Base-by-base conservation (phyloP, 1,140 invertebrate species). In the Eciton burchellii region DNA sequence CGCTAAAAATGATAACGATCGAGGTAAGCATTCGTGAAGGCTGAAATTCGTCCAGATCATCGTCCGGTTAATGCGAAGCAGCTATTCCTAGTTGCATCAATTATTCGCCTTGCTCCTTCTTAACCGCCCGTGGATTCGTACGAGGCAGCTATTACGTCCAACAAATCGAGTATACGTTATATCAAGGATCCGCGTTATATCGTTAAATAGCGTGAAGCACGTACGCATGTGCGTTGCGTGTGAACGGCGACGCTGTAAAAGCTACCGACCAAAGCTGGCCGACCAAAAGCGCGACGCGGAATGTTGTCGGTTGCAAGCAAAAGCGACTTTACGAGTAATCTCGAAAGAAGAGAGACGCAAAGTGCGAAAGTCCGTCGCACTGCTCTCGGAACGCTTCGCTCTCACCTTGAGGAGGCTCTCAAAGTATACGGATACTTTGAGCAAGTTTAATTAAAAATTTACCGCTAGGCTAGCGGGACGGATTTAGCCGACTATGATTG, bases 81-180 rank as follows among this genome's bases (percentile, higher is more conserved):
- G 11, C 35, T 21, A 56, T 68, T 66, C 47, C 54, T 77, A 26
- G 66, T 77, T 77, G 74, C 49, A 47, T 77, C 74, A 68, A 77
- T 77, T 77, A 77, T 77, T 77, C 62, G 62, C 74, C 47, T 68
- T 26, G 74, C 16, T 77, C 68, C 49, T 54, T 47, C 47, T 68
- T 77, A 68, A 56, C 56, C 47, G 21, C 35, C 45, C 62, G 63
- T n/a, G 49, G 45, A 16, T 45, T 70, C 63, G 24, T 68, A 68
- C 21, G 65, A 79, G 63, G 14, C 49, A 49, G 29, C 47, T 29
- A 45, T 54, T 24, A 54, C 21, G 62, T 11, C 63, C 35, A 43
- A 56, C 43, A 45, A 76, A 21, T 45, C 54, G 35, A 70, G 6
- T 29, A 41, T 14, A 45, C 47, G 49, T 70, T 70, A 21, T 68